phyloP scores from a whole-genome alignment of 2,888 invertebrate genomes.

The Silvanus unidentatus region DNA sequence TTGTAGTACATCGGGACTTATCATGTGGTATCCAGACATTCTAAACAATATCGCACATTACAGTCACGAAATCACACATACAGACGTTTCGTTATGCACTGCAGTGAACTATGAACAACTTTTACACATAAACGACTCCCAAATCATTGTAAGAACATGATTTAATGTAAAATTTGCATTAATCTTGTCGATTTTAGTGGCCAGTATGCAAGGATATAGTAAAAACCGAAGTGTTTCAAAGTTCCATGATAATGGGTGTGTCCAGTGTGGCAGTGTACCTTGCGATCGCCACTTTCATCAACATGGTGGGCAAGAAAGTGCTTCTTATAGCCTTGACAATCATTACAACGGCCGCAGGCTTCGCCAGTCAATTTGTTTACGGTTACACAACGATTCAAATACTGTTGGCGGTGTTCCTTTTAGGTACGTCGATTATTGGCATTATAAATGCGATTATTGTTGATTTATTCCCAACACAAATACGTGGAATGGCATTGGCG shows the following conservation, averaged over 20 bases:
- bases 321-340: conserved; percentile 31
- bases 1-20: conserved; percentile 52
- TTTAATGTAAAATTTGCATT: not conserved
- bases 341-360: conserved; percentile 34
- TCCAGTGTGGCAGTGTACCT: conserved; percentile 36
- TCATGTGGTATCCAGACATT: conserved; percentile 57
- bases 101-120: conserved; percentile 28
- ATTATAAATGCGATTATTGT: conserved; percentile 41
- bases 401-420: conserved; percentile 37
- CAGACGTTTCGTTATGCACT: conserved; percentile 35
- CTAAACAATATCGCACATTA: conserved; percentile 48
- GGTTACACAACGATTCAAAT: conserved; percentile 29
- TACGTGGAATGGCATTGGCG: conserved; percentile 50
- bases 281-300: conserved; percentile 42
- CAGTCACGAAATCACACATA: conserved; percentile 23
- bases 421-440: conserved; percentile 38
- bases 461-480: conserved; percentile 44
- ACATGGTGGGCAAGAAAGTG: conserved; percentile 52
- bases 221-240: conserved; percentile 37
- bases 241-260: conserved; percentile 35
- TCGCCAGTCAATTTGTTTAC: conserved; percentile 34
- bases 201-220: conserved; percentile 36
- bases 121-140: not conserved
- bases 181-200: conserved; percentile 2
- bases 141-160: not conserved